phyloP scores from a whole-genome alignment of 2,113 vertebrate genomes.

The Tauraco erythrolophus region DNA sequence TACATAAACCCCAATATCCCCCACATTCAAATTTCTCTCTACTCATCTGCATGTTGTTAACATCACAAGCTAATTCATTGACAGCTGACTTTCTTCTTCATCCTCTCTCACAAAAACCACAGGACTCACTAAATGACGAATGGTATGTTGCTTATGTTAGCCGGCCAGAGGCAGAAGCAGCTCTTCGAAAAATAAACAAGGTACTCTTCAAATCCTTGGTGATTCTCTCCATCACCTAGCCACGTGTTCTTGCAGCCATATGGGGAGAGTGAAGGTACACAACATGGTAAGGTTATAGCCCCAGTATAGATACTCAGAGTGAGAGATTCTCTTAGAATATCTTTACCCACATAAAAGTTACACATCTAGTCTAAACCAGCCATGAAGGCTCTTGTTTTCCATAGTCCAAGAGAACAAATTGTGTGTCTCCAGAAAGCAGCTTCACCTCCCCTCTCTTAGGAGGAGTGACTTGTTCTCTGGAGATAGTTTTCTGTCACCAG shows the following conservation, averaged over 20 bases:
- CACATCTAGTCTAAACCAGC: not conserved
- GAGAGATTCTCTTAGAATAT: not conserved
- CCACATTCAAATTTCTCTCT: not conserved
- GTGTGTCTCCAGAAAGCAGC: not conserved
- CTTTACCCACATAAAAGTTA: not conserved
- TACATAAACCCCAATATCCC: not conserved
- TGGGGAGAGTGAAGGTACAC: not conserved
- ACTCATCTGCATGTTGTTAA: not conserved
- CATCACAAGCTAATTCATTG: not conserved
- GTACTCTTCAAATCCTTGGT: constrained; percentile 59
- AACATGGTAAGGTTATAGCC: not conserved
- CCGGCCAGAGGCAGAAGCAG: constrained; percentile 86
- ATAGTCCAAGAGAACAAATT: not conserved
- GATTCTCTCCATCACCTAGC: not conserved
- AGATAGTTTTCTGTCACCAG: not conserved
- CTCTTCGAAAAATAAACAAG: constrained; percentile 85
- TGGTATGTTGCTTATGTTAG: constrained; percentile 90
- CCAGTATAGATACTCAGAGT: not conserved
- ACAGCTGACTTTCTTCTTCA: not conserved
- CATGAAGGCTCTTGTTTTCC: not conserved
- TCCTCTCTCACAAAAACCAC: not conserved
- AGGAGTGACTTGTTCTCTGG: not conserved
- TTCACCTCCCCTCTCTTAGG: not conserved
- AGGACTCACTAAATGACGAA: constrained; percentile 72
- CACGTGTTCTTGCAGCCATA: not conserved